Percentiles rank a stretch among this genome's conserved stretches.
Evolutionary conservation across 2,888 invertebrate genomes (phyloP).

Genomic region (Tuberolachnus salignus): DNA sequence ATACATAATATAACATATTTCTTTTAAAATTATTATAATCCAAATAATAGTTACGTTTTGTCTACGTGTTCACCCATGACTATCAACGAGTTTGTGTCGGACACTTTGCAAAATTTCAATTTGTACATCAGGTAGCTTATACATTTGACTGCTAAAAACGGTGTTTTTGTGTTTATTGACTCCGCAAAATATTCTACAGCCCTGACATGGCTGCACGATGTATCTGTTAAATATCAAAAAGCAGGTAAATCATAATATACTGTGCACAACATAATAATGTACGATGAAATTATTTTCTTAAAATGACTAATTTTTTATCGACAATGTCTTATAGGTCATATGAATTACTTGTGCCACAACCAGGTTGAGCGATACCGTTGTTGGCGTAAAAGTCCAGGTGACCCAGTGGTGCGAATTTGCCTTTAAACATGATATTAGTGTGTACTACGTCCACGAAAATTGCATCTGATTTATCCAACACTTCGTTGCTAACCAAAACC

Average conservation of each 20-base stretch:
- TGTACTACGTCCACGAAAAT: slow-evolving; percentile 61
- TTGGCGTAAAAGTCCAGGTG: slow-evolving; percentile 62
- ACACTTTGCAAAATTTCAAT: slow-evolving; percentile 65
- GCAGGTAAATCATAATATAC: not conserved
- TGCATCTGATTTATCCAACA: slow-evolving; percentile 60
- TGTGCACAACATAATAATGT: not conserved
- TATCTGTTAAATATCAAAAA: slow-evolving; percentile 62
- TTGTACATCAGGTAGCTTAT: slow-evolving; percentile 66
- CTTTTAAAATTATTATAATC: not conserved
- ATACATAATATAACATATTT: too few relatives aligned
- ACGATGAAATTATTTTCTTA: not conserved
- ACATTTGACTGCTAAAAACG: slow-evolving; percentile 69
- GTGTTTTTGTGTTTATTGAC: slow-evolving; percentile 65
- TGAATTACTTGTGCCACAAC: slow-evolving; percentile 63
- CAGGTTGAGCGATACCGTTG: slow-evolving; percentile 66
- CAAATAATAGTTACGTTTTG: slow-evolving; percentile 63
- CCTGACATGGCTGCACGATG: slow-evolving; percentile 68
- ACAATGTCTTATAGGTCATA: not conserved
- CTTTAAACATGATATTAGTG: slow-evolving; percentile 60
- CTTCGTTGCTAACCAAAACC: slow-evolving; percentile 55
- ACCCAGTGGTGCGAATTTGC: slow-evolving; percentile 59
- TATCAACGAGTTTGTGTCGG: slow-evolving; percentile 62
- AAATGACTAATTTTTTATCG: not conserved
- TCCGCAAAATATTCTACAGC: slow-evolving; percentile 69
- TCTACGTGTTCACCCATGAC: slow-evolving; percentile 67